A percentile compares a stretch with the other conserved stretches of the same genome.
These are phyloP conservation scores for Camponotus floridanus DNA, from an alignment of 1,140 invertebrate genomes.

Conservation along the genomic window DNA sequence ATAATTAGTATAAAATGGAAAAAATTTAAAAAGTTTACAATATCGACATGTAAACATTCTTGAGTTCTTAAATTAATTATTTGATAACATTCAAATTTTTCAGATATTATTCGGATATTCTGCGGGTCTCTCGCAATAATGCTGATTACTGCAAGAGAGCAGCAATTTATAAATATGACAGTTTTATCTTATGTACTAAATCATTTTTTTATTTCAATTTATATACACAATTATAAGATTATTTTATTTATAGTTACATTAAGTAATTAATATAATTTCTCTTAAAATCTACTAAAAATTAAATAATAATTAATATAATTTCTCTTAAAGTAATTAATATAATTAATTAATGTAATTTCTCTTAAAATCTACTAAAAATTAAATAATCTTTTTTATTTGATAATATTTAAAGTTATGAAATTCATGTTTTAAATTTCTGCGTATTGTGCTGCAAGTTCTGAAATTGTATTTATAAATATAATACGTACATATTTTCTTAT, in stretches of 20 bases:
- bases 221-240: no score
- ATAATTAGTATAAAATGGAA: neutral
- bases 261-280: neutral
- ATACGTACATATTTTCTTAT: neutral
- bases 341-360: neutral
- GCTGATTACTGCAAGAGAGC: neutral
- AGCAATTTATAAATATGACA: neutral
- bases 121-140: no score
- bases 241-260: neutral
- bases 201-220: neutral
- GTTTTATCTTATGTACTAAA: no score
- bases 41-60: neutral
- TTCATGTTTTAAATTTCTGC: neutral
- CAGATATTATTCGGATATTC: no score
- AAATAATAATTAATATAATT: neutral
- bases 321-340: no score
- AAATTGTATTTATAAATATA: slow-evolving; percentile 28
- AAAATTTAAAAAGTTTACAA: neutral
- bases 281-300: neutral
- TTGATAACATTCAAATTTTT: neutral
- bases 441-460: neutral
- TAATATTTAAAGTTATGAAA: neutral
- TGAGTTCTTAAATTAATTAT: neutral
- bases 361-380: neutral
- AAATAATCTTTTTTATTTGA: neutral